Base-by-base conservation (phyloP, 2,888 invertebrate species). In the Nysson spinosus region DNA sequence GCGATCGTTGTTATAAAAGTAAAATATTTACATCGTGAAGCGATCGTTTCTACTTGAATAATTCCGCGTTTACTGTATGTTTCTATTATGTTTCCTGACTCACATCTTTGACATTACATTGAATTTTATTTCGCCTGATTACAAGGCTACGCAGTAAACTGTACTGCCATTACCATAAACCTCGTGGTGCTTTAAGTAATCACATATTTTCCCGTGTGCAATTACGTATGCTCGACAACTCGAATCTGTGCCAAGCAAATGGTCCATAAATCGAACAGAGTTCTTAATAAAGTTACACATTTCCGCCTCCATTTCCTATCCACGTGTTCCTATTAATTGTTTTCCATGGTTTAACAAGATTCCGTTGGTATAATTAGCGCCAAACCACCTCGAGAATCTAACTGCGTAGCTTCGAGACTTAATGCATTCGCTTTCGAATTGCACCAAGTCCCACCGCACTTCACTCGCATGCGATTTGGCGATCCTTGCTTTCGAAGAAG, bases 391-490 rank as follows among this genome's bases (percentile, higher is more conserved):
- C 24, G 34, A 37, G 32, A 22, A 42, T 24, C 47, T 32, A 62
- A 49, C 19, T 32, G 39, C 44, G 20, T 20, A 32, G 19, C 7
- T 9, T 42, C 46, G 34, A 20, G 1, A 30, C n/a, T 44, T 22
- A 50, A 51, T 49, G 51, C 46, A 17, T 42, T 43, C 28, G 56
- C 61, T 50, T 55, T 50, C 55, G 28, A 55, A 34, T 24, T 16
- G 46, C 9, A 34, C 14, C 12, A n/a, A 16, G 14, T n/a, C n/a
- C n/a, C n/a, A n/a, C 12, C 16, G 34, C 34, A 34, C 11, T 30
- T 6, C 9, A 11, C 11, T 30, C n/a, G 30, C 34, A 14, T 9
- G 34, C 34, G 16, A 34, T 34, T 34, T 16, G 34, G 12, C 34
- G 12, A 34, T 34, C 7, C 6, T 14, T 34, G 12, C 14, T 4